Evolutionary conservation across 2,888 invertebrate genomes (phyloP), one percentile per base, ranked within the genome.

Genomic region (Euclidia mi): DNA sequence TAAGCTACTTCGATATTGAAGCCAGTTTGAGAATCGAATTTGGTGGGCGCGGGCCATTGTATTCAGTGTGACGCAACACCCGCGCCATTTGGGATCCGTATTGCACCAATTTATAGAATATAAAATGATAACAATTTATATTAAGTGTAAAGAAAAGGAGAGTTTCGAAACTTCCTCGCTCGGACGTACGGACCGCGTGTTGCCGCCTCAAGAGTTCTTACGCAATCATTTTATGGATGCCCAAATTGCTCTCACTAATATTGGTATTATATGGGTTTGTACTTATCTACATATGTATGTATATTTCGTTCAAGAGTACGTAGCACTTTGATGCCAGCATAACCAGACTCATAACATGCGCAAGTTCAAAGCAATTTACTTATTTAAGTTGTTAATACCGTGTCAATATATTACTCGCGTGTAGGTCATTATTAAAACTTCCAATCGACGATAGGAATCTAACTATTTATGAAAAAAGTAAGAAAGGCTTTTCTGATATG

Each of bases 31-130:
- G 3, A 41, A 43, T 14, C 40, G 32, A n/a, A n/a, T n/a, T n/a
- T n/a, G 11, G 25, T 15, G n/a, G 4, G 11, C 34, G 17, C 12
- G 10, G 31, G 7, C 34, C 31, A 52, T 51, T 56, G 37, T 56
- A 38, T 48, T 40, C 20, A 41, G 34, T 37, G 40, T 47, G 58
- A 43, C 47, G 42, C 53, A 55, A 43, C 12, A 9, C 17, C 50
- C 46, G 15, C n/a, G 3, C 3, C 20, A 55, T 62, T 65, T 62
- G 38, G 31, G 65, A 60, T 58, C 65, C 49, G 45, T 57, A 61
- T 63, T 69, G 66, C 53, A 76, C 75, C 63, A 72, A 63, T 69
- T 76, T 60, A 45, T 50, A 65, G 43, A 56, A 68, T 57, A 48
- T 29, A 52, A 63, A 64, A 69, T 57, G 53, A 59, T 53, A 53